Conservation (phyloP, 2,888 invertebrate genomes). For the Campopleginae sp. region DNA sequence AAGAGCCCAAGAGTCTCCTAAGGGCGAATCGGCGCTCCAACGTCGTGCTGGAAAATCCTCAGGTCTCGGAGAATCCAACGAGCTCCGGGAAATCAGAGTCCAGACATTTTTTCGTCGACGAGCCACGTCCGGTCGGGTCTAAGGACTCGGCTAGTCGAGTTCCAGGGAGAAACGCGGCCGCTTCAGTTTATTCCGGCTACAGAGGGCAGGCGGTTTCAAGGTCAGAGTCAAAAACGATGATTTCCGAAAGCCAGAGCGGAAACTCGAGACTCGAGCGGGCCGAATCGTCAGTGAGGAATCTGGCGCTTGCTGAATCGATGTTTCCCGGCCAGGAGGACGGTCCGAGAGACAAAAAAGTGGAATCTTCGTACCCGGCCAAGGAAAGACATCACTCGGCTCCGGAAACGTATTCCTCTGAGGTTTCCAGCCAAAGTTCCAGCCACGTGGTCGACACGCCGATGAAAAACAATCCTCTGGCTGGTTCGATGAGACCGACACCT, state of each 20-base stretch:
- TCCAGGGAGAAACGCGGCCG: not conserved
- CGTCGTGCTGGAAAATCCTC: constrained; percentile 19
- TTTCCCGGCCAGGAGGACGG: not conserved
- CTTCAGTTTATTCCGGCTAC: not conserved
- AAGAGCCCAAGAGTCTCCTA: not conserved
- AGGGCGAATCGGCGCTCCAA: constrained; percentile 35
- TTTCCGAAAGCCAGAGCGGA: not conserved
- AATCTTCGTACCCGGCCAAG: not conserved
- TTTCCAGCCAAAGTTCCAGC: constrained; percentile 1
- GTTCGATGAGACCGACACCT: constrained; percentile 74
- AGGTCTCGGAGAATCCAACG: not conserved
- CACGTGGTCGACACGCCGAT: constrained; percentile 76
- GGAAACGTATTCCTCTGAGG: not conserved
- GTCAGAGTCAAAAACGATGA: not conserved
- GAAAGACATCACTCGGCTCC: not conserved
- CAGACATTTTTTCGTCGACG: not conserved
- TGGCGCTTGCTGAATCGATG: not conserved
- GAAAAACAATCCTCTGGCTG: constrained; percentile 72
- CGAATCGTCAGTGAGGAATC: not conserved
- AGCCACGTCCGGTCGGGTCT: not conserved
- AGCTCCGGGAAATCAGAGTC: not conserved
- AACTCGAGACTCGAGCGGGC: not conserved
- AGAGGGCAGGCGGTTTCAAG: not conserved
- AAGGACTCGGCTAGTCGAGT: not conserved
- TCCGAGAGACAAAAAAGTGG: not conserved